Percentiles rank a stretch among this genome's conserved stretches.
These are phyloP conservation scores for Acronicta leporina DNA, from an alignment of 2,888 invertebrate genomes.

Conservation along the genomic window DNA sequence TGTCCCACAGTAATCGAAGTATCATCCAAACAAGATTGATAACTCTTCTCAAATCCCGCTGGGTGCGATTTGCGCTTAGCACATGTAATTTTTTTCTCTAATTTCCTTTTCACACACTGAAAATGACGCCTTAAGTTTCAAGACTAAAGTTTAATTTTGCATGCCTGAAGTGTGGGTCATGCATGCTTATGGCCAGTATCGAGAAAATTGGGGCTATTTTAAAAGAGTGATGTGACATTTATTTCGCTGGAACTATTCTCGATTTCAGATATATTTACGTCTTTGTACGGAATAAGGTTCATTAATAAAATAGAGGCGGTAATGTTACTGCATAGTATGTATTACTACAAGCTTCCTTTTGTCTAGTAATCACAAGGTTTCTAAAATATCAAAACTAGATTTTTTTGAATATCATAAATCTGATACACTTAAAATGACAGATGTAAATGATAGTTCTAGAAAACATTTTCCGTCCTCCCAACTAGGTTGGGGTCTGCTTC, in stretches of 20 bases:
- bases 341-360: not conserved
- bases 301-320: constrained; percentile 2
- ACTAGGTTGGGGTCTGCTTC: no score
- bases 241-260: constrained; percentile 70
- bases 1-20: constrained; percentile 34
- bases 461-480: no score
- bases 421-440: no score
- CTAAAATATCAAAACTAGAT: no score
- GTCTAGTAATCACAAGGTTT: no score
- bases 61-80: constrained; percentile 79
- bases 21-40: constrained; percentile 83
- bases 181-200: constrained; percentile 81
- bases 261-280: constrained; percentile 59
- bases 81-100: constrained; percentile 74
- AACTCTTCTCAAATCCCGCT: constrained; percentile 77
- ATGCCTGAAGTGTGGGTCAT: constrained; percentile 60
- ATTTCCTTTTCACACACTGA: constrained; percentile 52
- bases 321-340: not conserved
- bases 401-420: no score
- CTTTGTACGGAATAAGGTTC: constrained; percentile 14
- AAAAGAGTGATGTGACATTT: constrained; percentile 84
- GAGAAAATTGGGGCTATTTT: constrained; percentile 81
- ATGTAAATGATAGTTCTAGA: no score
- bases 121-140: constrained; percentile 50
- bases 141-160: constrained; percentile 35